Conservation (phyloP, 1,140 invertebrate genomes). For the Teleogryllus occipitalis region DNA sequence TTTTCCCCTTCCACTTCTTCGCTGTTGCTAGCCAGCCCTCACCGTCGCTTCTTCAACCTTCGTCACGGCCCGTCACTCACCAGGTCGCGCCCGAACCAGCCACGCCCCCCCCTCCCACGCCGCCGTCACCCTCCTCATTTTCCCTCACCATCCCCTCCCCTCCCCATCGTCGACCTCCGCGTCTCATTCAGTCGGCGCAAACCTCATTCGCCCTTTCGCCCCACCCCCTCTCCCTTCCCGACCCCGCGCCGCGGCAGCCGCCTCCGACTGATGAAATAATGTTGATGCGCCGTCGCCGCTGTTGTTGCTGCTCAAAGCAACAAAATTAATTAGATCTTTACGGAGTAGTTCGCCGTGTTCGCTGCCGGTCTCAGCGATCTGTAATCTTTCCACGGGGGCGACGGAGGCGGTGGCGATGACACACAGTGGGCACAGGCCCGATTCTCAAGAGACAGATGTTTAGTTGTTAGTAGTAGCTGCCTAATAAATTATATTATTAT, state of each 20-base stretch:
- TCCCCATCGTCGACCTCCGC: background rate
- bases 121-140: background rate
- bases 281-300: background rate
- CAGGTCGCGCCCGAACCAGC: too few relatives aligned
- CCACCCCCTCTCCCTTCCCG: background rate
- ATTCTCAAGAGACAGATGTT: too few relatives aligned
- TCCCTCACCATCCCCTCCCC: background rate
- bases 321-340: constrained; percentile 17
- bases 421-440: background rate
- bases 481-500: too few relatives aligned
- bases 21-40: too few relatives aligned
- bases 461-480: too few relatives aligned
- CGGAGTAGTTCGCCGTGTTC: background rate
- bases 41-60: too few relatives aligned
- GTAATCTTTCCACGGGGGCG: background rate
- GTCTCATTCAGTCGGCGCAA: background rate
- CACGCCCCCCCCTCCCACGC: background rate
- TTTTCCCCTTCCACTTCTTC: background rate
- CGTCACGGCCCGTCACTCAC: too few relatives aligned
- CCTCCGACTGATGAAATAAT: constrained; percentile 8
- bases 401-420: background rate
- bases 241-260: background rate
- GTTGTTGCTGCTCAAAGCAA: constrained; percentile 8
- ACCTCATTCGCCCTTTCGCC: background rate
- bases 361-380: background rate